Evolutionary conservation across 2,888 invertebrate genomes (phyloP), one percentile per base, ranked within the genome.

Genomic region (Agrenia bidenticulata): DNA sequence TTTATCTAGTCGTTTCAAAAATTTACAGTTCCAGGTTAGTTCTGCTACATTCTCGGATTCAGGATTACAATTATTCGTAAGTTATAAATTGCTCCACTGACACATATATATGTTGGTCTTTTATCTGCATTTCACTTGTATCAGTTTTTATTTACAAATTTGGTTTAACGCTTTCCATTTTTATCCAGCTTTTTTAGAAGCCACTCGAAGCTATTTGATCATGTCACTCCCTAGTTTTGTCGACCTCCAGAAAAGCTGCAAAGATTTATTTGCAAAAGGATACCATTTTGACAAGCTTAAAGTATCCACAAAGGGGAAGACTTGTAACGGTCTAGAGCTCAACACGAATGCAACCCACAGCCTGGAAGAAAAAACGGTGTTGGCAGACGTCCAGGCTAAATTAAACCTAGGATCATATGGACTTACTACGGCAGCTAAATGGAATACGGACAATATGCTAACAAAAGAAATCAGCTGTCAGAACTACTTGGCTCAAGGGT

Each of bases 361-460:
- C 24, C 13, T 51, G 5, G 51, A 51, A 23, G 51, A 51, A 13
- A 7, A 5, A 13, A 51, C 24, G 5, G 21, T 51, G 5, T 24
- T 19, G 7, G 23, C 51, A 24, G 51, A 51, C 51, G 9, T 51
- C 15, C 26, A 24, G 23, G 23, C 26, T 19, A 51, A 51, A 51
- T 7, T 21, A 11, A 55, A 19, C 60, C 63, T 13, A n/a, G 9
- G 11, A 1, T 41, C 1, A 24, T 50, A 32, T 15, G 66, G 66
- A 1, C 37, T 66, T 2, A 4, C 54, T 7, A 24, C 45, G 11
- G 17, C 17, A 11, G 50, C 54, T 57, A 67, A 64, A 56, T 67
- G 67, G 67, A 45, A 64, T 26, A 67, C 67, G 1, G 61, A 67
- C 4, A 67, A 67, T 21, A 4, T 42, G 5, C 24, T 67, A 9